These are phyloP conservation scores for Aurelia coerulea DNA, from an alignment of 30 jellyfish, hydroid and myxozoan genomes.

Conservation along the genomic window DNA sequence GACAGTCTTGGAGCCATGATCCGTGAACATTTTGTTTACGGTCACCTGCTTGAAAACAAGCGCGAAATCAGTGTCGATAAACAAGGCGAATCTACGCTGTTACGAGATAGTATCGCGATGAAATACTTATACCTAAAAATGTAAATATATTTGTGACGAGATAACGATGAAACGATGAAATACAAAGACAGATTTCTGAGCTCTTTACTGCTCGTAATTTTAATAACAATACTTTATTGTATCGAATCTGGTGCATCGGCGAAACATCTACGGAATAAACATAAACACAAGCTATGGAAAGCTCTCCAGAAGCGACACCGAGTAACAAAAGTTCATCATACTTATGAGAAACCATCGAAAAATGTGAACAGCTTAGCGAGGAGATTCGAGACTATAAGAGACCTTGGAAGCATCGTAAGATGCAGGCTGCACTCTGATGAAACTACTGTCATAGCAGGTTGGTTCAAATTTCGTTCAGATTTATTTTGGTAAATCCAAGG, in stretches of 20 bases:
- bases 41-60: slow-evolving; percentile 29
- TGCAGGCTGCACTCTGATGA: slow-evolving; percentile 63
- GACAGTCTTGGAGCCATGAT: slow-evolving; percentile 20
- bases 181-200: background rate
- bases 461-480: background rate
- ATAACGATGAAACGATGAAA: slow-evolving; percentile 14
- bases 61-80: slow-evolving; percentile 9
- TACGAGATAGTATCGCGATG: background rate
- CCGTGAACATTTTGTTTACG: slow-evolving; percentile 37
- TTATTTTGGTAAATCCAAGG: background rate
- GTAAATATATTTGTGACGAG: background rate
- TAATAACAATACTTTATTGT: no score
- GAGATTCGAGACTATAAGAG: slow-evolving; percentile 66
- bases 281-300: background rate
- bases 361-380: slow-evolving; percentile 53
- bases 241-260: background rate
- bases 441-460: slow-evolving; percentile 51
- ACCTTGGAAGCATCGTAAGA: slow-evolving; percentile 71
- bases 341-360: slow-evolving; percentile 41
- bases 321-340: background rate
- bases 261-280: background rate
- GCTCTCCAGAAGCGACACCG: slow-evolving; percentile 3
- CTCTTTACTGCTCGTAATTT: background rate
- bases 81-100: background rate
- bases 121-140: background rate